Conservation (phyloP, 2,113 vertebrate genomes). For the Sinocyclocheilus maitianheensis region DNA sequence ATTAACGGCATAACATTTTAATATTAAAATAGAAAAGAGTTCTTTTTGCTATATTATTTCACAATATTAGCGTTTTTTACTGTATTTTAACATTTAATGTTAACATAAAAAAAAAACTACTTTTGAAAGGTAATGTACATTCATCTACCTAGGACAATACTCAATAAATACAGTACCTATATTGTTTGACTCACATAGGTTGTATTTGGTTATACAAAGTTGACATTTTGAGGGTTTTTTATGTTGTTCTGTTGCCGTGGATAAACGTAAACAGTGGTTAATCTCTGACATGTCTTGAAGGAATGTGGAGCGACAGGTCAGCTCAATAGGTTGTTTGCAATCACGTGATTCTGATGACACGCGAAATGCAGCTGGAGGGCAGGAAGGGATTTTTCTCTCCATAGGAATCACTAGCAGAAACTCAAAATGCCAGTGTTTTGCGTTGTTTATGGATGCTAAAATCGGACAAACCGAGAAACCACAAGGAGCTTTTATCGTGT, state of each 20-base stretch:
- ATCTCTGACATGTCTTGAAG: conserved; percentile 43
- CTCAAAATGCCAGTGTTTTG: too few species aligned
- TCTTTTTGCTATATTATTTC: background rate
- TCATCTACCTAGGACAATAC: background rate
- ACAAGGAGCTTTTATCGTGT: too few species aligned
- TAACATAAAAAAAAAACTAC: background rate
- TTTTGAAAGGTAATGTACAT: too few species aligned
- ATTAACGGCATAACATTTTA: too few species aligned
- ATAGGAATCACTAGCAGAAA: too few species aligned
- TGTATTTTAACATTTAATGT: background rate
- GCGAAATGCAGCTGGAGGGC: too few species aligned
- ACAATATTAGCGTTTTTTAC: background rate
- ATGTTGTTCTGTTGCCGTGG: background rate
- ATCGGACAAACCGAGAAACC: too few species aligned
- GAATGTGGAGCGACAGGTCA: conserved; percentile 44
- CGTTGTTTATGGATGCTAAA: too few species aligned
- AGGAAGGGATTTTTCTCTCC: too few species aligned
- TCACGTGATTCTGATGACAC: too few species aligned
- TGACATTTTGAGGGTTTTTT: background rate
- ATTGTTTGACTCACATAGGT: background rate
- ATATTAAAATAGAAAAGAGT: too few species aligned
- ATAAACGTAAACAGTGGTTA: conserved; percentile 44
- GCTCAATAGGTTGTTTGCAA: background rate
- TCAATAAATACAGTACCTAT: background rate
- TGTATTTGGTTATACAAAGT: background rate